Percentiles rank a stretch among this genome's conserved stretches.
Conservation (phyloP, 2,888 invertebrate species). For the Mylabris sibirica region DNA sequence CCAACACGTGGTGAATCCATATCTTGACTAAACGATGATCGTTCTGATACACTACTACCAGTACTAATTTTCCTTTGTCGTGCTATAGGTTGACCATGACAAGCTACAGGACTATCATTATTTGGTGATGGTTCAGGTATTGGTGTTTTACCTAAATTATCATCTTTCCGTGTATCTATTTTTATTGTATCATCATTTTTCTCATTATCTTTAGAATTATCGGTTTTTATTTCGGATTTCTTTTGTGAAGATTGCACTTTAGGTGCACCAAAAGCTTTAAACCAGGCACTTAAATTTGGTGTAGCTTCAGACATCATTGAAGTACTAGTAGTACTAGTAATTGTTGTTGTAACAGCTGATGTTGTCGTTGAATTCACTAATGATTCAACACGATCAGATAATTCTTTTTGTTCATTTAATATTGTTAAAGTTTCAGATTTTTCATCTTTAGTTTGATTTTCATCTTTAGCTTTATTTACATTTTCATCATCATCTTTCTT, state of each 20-base stretch:
- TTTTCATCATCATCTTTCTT: constrained; percentile 40
- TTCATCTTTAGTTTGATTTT: constrained; percentile 44
- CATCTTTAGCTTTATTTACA: constrained; percentile 50
- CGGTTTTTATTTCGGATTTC: constrained; percentile 67
- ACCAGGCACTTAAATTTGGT: constrained; percentile 90
- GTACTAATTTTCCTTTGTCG: constrained; percentile 78
- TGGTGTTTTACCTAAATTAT: constrained; percentile 53
- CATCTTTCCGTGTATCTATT: constrained; percentile 53
- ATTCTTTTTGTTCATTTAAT: constrained; percentile 44
- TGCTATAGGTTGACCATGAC: constrained; percentile 55
- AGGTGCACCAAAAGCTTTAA: constrained; percentile 89
- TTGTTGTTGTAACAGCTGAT: not conserved
- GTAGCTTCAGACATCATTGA: constrained; percentile 71
- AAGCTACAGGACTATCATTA: constrained; percentile 59
- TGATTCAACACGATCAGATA: constrained; percentile 43
- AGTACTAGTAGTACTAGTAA: constrained; percentile 45
- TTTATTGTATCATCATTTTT: constrained; percentile 58
- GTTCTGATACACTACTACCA: constrained; percentile 80
- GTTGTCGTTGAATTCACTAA: constrained; percentile 31
- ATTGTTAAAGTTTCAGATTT: constrained; percentile 44
- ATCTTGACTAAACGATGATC: constrained; percentile 81
- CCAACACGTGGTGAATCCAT: constrained; percentile 75
- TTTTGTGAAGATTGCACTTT: constrained; percentile 71
- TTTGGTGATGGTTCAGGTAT: constrained; percentile 53
- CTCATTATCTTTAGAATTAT: constrained; percentile 52